These are phyloP conservation scores for Odontocerum albicorne DNA, from an alignment of 2,888 invertebrate species.

Conservation along the genomic window DNA sequence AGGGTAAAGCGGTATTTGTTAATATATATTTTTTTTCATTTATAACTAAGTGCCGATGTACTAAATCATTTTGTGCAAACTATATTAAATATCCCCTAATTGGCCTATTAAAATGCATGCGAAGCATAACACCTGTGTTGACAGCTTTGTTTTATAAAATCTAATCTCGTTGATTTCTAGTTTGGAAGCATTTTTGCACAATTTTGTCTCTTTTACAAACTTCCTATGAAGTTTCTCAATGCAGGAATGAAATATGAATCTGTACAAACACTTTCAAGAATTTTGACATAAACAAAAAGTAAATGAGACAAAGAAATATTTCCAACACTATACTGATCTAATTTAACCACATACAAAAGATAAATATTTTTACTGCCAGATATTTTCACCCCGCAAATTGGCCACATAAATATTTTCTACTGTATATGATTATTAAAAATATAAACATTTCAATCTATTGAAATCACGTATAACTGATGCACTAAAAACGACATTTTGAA, in stretches of 20 bases:
- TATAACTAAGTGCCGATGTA: no score
- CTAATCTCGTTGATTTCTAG: neutral
- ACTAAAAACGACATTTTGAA: slow-evolving; percentile 27
- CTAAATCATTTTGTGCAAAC: no score
- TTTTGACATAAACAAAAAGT: slow-evolving; percentile 5
- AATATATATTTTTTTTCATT: no score
- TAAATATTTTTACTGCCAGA: neutral
- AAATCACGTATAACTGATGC: slow-evolving; percentile 24
- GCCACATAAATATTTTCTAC: slow-evolving; percentile 4
- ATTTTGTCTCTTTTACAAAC: slow-evolving; percentile 13
- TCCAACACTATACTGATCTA: neutral
- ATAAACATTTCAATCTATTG: slow-evolving; percentile 14
- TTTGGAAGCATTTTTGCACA: neutral
- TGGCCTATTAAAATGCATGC: no score
- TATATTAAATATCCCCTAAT: no score
- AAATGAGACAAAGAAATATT: slow-evolving; percentile 20
- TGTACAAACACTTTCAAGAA: no score
- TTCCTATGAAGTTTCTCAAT: no score
- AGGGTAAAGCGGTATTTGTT: no score
- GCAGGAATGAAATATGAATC: no score
- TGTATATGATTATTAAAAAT: slow-evolving; percentile 6
- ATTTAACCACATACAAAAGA: slow-evolving; percentile 1
- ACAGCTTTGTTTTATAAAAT: no score
- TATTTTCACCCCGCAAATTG: no score
- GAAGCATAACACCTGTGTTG: no score